phyloP scores from a whole-genome alignment of 2,797 vertebrate genomes.

The Siniperca obscura region DNA sequence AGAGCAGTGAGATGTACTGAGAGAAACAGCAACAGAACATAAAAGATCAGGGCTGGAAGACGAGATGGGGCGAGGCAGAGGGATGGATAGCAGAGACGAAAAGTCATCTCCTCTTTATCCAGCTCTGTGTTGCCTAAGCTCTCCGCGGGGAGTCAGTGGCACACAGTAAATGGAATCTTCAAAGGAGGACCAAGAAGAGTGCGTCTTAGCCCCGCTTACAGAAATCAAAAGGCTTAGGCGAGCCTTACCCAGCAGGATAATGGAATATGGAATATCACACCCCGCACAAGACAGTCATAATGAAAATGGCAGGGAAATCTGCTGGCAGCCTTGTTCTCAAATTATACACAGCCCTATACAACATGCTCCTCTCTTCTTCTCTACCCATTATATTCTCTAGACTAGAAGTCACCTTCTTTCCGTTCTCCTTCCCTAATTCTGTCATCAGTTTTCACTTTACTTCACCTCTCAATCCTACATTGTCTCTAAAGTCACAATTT shows the following conservation, averaged over 20 bases:
- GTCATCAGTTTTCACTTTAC: conserved; percentile 10
- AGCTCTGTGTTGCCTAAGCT: conserved; percentile 51
- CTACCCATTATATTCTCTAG: conserved; percentile 10
- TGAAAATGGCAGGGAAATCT: conserved; percentile 51
- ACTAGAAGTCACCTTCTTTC: conserved; percentile 29
- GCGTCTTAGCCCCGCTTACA: conserved; percentile 67
- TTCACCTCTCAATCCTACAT: background rate
- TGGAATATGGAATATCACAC: conserved; percentile 69
- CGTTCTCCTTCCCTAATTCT: conserved; percentile 23
- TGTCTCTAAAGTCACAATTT: background rate
- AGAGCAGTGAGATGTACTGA: background rate
- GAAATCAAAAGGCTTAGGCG: conserved; percentile 70
- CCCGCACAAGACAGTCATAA: conserved; percentile 31
- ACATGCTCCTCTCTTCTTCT: conserved; percentile 9
- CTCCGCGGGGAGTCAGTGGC: conserved; percentile 64
- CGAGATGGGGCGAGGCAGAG: conserved; percentile 21
- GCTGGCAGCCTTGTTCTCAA: conserved; percentile 37
- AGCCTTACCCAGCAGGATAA: conserved; percentile 62
- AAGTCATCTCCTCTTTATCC: conserved; percentile 59
- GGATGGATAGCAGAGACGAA: conserved; percentile 39
- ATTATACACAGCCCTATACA: conserved; percentile 31
- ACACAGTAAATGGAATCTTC: conserved; percentile 70
- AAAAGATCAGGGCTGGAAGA: conserved; percentile 21
- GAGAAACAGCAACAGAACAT: conserved; percentile 31
- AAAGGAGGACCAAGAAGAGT: conserved; percentile 70